A percentile compares a stretch with the other conserved stretches of the same genome.
Conservation (phyloP, 2,888 invertebrate species). For the Melieria crassipennis region DNA sequence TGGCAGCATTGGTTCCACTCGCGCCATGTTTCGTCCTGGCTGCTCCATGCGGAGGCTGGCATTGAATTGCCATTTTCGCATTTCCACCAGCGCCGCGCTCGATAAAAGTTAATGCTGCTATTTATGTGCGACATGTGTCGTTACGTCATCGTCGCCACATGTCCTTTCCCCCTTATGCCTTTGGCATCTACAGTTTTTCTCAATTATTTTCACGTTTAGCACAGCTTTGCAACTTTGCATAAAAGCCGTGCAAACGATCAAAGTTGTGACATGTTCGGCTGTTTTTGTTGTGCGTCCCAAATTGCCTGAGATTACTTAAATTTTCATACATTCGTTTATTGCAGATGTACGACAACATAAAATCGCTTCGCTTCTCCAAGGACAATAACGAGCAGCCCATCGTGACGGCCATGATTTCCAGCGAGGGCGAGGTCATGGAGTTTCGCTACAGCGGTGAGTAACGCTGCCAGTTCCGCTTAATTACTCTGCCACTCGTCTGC, state of each 20-base stretch:
- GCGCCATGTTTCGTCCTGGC: too few species aligned
- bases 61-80: neutral
- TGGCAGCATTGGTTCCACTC: too few species aligned
- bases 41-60: too few species aligned
- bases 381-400: slow-evolving; percentile 74
- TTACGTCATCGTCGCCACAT: slow-evolving; percentile 15
- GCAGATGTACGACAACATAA: slow-evolving; percentile 92
- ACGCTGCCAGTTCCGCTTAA: neutral
- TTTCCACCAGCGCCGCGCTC: neutral
- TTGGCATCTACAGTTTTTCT: too few species aligned
- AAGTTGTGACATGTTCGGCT: neutral
- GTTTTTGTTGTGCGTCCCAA: neutral
- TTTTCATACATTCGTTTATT: neutral
- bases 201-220: too few species aligned
- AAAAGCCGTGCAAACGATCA: neutral
- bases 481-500: too few species aligned
- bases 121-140: slow-evolving; percentile 44
- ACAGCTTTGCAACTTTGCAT: too few species aligned
- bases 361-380: slow-evolving; percentile 75
- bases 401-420: slow-evolving; percentile 86
- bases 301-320: too few species aligned
- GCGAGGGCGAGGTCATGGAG: slow-evolving; percentile 88
- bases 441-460: slow-evolving; percentile 71
- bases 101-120: slow-evolving; percentile 59
- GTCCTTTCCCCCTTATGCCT: neutral